Evolutionary conservation across 2,888 invertebrate genomes (phyloP).

Genomic region (Colletes collaris): DNA sequence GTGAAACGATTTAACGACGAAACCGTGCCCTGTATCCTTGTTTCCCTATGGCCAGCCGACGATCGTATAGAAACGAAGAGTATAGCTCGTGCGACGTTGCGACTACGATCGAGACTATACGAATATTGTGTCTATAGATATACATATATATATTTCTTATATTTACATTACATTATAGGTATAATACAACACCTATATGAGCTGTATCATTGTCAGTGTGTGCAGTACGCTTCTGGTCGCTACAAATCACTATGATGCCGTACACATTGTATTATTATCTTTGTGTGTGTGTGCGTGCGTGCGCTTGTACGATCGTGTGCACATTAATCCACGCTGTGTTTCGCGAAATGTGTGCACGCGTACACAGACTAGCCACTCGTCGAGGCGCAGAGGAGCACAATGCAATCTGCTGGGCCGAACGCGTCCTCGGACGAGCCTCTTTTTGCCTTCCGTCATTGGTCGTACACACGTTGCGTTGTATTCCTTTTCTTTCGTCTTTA

Average conservation of each 20-base stretch:
- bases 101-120: constrained; percentile 62
- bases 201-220: constrained; percentile 81
- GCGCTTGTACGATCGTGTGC: constrained; percentile 41
- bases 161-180: constrained; percentile 60
- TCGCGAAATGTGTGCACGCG: constrained; percentile 53
- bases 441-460: constrained; percentile 62
- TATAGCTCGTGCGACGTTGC: constrained; percentile 66
- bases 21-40: constrained; percentile 7
- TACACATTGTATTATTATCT: constrained; percentile 55
- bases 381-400: constrained; percentile 57
- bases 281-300: constrained; percentile 31
- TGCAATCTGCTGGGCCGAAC: constrained; percentile 40
- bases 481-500: constrained; percentile 13
- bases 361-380: constrained; percentile 58
- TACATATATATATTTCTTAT: constrained; percentile 51
- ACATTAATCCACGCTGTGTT: constrained; percentile 46
- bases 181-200: constrained; percentile 69
- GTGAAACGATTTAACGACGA: constrained; percentile 31
- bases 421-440: constrained; percentile 61
- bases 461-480: constrained; percentile 52
- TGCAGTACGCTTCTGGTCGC: constrained; percentile 82
- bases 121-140: constrained; percentile 47
- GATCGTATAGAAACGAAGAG: constrained; percentile 49
- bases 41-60: constrained; percentile 61
- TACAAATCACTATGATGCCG: constrained; percentile 64